Evolutionary conservation across 2,888 invertebrate genomes (phyloP), one percentile per base, ranked within the genome.

Genomic region (Rutpela maculata): DNA sequence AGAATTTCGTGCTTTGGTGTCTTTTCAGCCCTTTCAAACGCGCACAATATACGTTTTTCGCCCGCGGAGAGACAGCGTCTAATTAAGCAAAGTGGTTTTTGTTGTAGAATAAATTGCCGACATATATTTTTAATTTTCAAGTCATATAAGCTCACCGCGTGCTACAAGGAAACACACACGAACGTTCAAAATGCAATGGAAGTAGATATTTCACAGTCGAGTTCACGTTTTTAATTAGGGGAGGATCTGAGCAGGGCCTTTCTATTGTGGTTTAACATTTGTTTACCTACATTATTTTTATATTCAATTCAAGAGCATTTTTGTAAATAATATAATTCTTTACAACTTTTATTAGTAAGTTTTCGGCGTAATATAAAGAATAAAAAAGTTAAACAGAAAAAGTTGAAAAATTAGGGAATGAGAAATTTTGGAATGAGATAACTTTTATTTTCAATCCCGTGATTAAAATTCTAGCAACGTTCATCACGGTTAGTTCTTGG

Each of bases 1-100:
- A n/a, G 15, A 62, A 17, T 9, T 63, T 17, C 35, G 7, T n/a
- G 17, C 17, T 17, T 11, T 3, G 31, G 31, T 62, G 60, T 26
- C 60, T n/a, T 26, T 62, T 62, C 17, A 63, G 26, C 26, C 31
- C 35, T 35, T 35, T 63, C n/a, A 35, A 60, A 31, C 0, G 17
- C 17, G 62, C 35, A 26, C 26, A 63, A 63, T 63, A 10, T 63
- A 63, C 11, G n/a, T 17, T 31, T 17, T 9, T 31, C 31, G 10
- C 17, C 62, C 31, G 60, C 12, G 15, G 22, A 31, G 60, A 50
- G 43, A 43, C 35, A 35, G n/a, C 17, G 17, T 63, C 31, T 63
- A 63, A 63, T 63, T 63, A 63, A 63, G 62, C 35, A 63, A 63
- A 63, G 62, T 63, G 62, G 62, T 63, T 63, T 63, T 63, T 63